Conservation (phyloP, 2,888 invertebrate genomes). For the Petrolisthes manimaculis region DNA sequence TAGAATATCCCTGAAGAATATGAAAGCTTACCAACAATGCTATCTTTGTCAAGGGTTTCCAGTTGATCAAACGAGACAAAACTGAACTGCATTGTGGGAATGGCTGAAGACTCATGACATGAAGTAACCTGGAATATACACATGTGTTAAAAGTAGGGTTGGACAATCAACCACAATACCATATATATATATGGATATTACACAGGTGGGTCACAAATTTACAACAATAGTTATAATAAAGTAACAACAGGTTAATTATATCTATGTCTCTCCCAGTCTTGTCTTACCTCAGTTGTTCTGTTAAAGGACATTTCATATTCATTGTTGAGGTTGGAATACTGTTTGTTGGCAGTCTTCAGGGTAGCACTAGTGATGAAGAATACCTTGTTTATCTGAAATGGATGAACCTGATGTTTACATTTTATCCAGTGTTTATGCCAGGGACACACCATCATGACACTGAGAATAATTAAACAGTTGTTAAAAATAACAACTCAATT, state of each 20-base stretch:
- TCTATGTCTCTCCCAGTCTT: background rate
- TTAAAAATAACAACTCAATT: background rate
- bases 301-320: constrained; percentile 96
- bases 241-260: background rate
- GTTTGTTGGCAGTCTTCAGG: constrained; percentile 94
- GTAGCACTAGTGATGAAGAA: constrained; percentile 88
- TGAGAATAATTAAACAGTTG: background rate
- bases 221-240: background rate
- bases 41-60: constrained; percentile 77
- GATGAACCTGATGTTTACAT: background rate
- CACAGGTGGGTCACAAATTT: background rate
- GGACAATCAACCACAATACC: background rate
- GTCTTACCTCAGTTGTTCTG: constrained; percentile 76
- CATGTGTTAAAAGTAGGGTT: background rate
- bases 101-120: constrained; percentile 75
- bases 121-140: constrained; percentile 69
- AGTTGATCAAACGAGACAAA: constrained; percentile 83
- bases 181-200: background rate
- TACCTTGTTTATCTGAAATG: constrained; percentile 72
- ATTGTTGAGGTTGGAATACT: constrained; percentile 84
- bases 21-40: constrained; percentile 78
- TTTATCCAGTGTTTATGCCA: background rate
- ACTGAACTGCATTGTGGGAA: constrained; percentile 84
- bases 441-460: background rate
- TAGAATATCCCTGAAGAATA: too few relatives aligned